Conservation (phyloP, 2,113 vertebrate species). For the Cololabis saira region DNA sequence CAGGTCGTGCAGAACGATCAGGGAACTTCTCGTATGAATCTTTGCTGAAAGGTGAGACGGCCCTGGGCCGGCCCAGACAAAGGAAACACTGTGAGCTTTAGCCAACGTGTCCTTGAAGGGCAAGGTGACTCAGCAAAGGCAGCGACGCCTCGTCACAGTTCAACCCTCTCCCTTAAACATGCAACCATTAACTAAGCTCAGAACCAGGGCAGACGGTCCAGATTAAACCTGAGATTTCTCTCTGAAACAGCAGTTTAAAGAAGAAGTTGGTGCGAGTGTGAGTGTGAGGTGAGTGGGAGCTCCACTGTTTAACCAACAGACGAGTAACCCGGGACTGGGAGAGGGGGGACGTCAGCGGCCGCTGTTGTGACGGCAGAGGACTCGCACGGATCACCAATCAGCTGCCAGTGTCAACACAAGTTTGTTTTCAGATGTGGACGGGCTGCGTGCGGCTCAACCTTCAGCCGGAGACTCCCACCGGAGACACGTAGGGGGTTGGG, state of each 20-base stretch:
- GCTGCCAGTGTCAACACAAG: conserved; percentile 47
- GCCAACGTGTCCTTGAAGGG: conserved; percentile 51
- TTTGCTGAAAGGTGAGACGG: conserved; percentile 38
- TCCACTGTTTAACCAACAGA: conserved; percentile 28
- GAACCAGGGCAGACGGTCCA: too few relatives aligned
- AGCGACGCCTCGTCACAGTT: conserved; percentile 10
- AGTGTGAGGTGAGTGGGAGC: too few relatives aligned
- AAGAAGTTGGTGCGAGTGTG: too few relatives aligned
- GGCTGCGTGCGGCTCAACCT: conserved; percentile 19
- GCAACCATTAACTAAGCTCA: too few relatives aligned
- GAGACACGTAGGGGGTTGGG: background rate
- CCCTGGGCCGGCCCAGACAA: too few relatives aligned
- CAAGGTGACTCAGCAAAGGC: conserved; percentile 40
- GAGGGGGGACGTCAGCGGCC: background rate
- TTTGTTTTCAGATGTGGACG: conserved; percentile 9
- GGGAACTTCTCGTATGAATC: conserved; percentile 26
- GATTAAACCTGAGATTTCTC: too few relatives aligned
- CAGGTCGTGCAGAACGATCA: background rate
- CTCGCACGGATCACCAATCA: conserved; percentile 31
- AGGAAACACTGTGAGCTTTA: conserved; percentile 21
- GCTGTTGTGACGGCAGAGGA: conserved; percentile 50
- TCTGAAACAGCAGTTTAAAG: too few relatives aligned
- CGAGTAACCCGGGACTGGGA: background rate
- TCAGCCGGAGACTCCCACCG: conserved; percentile 12
- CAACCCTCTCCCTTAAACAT: conserved; percentile 38